phyloP scores from a whole-genome alignment of 2,888 invertebrate genomes.

The Drosophila picticornis region DNA sequence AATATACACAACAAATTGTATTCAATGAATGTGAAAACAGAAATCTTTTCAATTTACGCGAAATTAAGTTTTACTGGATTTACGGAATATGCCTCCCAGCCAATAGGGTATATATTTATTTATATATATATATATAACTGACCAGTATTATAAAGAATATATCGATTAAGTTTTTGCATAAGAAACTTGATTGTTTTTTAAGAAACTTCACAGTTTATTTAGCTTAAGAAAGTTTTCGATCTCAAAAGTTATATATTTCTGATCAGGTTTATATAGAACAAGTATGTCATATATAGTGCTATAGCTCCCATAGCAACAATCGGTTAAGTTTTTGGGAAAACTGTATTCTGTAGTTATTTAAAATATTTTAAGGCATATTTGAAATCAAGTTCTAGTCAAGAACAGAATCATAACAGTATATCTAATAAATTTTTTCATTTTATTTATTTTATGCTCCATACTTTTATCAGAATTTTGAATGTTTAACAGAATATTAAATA shows the following conservation, averaged over 20 bases:
- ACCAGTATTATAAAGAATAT: background rate
- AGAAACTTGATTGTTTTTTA: background rate
- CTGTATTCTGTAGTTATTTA: background rate
- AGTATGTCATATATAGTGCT: too few relatives aligned
- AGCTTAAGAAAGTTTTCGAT: background rate
- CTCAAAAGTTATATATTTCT: background rate
- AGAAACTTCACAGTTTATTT: background rate
- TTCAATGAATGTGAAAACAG: background rate
- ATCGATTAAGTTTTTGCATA: background rate
- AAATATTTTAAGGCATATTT: background rate
- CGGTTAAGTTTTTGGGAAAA: background rate
- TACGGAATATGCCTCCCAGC: background rate
- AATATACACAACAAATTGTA: background rate
- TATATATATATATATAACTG: background rate
- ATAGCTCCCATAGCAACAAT: background rate
- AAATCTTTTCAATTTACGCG: background rate
- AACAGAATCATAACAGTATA: background rate
- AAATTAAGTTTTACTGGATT: background rate
- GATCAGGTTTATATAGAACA: background rate
- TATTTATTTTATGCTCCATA: background rate
- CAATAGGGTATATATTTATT: background rate
- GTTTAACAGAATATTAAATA: background rate
- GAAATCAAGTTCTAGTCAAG: background rate
- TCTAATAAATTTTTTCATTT: background rate
- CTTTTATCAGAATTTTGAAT: background rate